Evolutionary conservation across 2,113 vertebrate species (phyloP).

Genomic region (Oreochromis tanganicae): DNA sequence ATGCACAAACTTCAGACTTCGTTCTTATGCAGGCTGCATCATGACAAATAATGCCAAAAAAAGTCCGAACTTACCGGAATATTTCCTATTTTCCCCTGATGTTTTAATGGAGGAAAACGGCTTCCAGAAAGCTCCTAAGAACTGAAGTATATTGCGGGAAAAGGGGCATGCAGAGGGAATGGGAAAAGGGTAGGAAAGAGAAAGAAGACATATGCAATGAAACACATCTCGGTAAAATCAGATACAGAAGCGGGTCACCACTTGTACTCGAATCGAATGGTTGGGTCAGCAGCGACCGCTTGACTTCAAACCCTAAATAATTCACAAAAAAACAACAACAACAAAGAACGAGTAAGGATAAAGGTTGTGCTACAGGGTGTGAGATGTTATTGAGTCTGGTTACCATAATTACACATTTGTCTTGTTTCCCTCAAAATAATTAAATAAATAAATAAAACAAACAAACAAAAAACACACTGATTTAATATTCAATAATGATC

Average conservation of each 20-base stretch:
- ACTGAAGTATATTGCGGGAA: conserved; percentile 38
- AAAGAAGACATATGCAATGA: conserved; percentile 48
- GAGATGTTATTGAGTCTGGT: conserved; percentile 42
- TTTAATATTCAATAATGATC: not conserved
- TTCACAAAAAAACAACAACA: conserved; percentile 33
- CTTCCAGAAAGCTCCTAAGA: conserved; percentile 60
- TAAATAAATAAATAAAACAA: not conserved
- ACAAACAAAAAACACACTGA: not conserved
- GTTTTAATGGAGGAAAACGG: conserved; percentile 51
- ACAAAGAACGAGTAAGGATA: not conserved
- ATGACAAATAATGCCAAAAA: not conserved
- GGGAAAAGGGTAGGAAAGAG: not conserved
- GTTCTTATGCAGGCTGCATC: not conserved
- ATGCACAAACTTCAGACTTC: not conserved
- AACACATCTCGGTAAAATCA: conserved; percentile 54
- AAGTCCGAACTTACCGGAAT: conserved; percentile 71
- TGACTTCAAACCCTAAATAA: conserved; percentile 56
- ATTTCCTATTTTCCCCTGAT: conserved; percentile 61
- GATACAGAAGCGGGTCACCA: conserved; percentile 46
- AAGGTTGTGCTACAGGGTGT: conserved; percentile 3
- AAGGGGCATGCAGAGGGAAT: not conserved
- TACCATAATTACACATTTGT: conserved; percentile 40
- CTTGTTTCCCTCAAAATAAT: not conserved
- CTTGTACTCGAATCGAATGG: conserved; percentile 46
- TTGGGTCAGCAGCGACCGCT: conserved; percentile 7